Evolutionary conservation across 2,797 vertebrate genomes (phyloP).

Genomic region (Notoglanidium macrostoma): DNA sequence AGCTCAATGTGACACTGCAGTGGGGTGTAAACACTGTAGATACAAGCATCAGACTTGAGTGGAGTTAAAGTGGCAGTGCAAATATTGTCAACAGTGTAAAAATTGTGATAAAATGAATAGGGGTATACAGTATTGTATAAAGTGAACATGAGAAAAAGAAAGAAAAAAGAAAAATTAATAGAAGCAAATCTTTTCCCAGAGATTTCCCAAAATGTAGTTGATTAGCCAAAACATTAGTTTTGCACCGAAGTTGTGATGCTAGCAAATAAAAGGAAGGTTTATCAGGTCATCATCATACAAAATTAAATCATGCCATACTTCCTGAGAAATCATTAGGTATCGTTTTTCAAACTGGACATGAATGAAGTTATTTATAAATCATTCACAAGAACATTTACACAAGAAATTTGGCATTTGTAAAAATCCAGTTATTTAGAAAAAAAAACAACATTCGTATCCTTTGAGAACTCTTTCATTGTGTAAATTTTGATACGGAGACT

Average conservation of each 20-base stretch:
- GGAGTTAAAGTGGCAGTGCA: neutral
- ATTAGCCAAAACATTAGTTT: neutral
- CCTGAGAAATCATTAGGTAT: neutral
- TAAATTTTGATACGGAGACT: neutral
- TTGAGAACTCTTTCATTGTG: neutral
- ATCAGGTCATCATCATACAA: neutral
- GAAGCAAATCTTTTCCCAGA: neutral
- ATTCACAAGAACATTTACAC: neutral
- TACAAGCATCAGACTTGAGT: neutral
- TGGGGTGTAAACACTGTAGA: neutral
- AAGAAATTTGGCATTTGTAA: neutral
- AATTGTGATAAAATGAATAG: neutral
- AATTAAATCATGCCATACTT: neutral
- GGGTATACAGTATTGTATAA: neutral
- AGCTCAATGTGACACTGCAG: neutral
- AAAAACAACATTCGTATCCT: neutral
- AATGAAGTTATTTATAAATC: neutral
- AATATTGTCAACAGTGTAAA: neutral
- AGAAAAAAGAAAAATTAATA: neutral
- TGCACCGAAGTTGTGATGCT: neutral
- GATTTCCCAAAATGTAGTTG: neutral
- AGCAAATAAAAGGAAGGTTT: neutral
- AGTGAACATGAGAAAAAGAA: neutral
- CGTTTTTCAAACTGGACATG: neutral
- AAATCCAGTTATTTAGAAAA: neutral